A percentile compares a stretch with the other conserved stretches of the same genome.
Conservation (phyloP, 2,888 invertebrate genomes). For the Hypomecis atomaria region DNA sequence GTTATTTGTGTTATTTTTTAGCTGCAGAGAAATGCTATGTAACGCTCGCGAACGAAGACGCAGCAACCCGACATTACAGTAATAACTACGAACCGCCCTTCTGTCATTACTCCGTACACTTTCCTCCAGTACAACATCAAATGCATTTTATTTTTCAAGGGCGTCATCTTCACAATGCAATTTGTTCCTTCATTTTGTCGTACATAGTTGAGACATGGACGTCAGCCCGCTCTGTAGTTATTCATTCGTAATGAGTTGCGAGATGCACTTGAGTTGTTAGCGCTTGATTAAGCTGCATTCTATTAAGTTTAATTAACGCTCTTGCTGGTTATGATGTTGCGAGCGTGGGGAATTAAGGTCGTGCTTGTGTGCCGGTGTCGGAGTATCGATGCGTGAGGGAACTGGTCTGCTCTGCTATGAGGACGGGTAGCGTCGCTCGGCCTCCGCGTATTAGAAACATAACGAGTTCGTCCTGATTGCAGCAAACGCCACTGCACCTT, state of each 20-base stretch:
- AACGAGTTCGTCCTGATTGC: slow-evolving; percentile 60
- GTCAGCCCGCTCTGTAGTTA: slow-evolving; percentile 28
- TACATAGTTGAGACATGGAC: slow-evolving; percentile 37
- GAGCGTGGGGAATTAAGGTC: slow-evolving; percentile 42
- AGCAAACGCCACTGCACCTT: slow-evolving; percentile 49
- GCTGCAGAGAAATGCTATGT: slow-evolving; percentile 76
- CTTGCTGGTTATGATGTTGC: slow-evolving; percentile 53
- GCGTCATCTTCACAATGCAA: slow-evolving; percentile 63
- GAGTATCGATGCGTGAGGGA: slow-evolving; percentile 54
- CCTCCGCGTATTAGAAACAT: slow-evolving; percentile 49
- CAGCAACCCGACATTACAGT: slow-evolving; percentile 79
- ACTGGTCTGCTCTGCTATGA: slow-evolving; percentile 57
- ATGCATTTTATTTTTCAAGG: slow-evolving; percentile 65
- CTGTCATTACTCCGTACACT: slow-evolving; percentile 80
- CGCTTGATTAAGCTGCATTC: slow-evolving; percentile 49
- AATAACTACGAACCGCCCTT: slow-evolving; percentile 79
- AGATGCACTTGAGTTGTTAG: slow-evolving; percentile 42
- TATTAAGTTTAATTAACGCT: slow-evolving; percentile 53
- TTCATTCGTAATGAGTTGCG: slow-evolving; percentile 41
- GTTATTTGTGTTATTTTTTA: slow-evolving; percentile 80
- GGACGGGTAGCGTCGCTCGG: slow-evolving; percentile 39
- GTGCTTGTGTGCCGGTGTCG: slow-evolving; percentile 40
- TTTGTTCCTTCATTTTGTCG: slow-evolving; percentile 37
- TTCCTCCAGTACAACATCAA: slow-evolving; percentile 70
- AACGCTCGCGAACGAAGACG: slow-evolving; percentile 77